Conservation (phyloP, 2,888 invertebrate genomes). For the Aphelenchoides bicaudatus region DNA sequence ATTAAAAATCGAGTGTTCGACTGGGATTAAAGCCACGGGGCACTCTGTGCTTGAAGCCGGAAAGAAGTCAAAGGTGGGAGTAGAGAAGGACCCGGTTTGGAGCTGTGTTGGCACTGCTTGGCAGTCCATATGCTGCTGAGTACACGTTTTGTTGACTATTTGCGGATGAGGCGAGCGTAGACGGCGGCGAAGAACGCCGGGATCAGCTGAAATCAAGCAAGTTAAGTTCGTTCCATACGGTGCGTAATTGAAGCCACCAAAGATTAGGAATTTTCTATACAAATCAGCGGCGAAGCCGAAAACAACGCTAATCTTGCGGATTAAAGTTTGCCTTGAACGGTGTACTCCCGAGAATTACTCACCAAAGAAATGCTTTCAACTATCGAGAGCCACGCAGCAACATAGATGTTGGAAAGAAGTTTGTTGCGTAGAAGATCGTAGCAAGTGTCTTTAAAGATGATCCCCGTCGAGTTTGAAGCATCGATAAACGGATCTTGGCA, state of each 20-base stretch:
- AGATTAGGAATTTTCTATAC: too few relatives aligned
- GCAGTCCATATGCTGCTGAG: too few relatives aligned
- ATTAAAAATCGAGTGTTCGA: too few relatives aligned
- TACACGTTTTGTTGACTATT: too few relatives aligned
- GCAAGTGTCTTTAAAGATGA: constrained; percentile 51
- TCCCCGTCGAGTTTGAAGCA: constrained; percentile 4
- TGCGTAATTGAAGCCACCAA: too few relatives aligned
- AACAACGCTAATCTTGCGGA: background rate
- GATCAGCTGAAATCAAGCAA: constrained; percentile 43
- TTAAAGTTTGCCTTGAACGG: background rate
- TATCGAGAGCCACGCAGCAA: constrained; percentile 55
- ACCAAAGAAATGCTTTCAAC: constrained; percentile 48
- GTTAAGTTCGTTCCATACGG: too few relatives aligned
- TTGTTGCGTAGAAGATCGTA: constrained; percentile 50
- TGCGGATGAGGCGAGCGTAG: constrained; percentile 53
- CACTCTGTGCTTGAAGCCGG: too few relatives aligned
- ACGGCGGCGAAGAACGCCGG: constrained; percentile 50
- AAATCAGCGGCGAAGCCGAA: too few relatives aligned
- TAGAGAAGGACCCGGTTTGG: background rate
- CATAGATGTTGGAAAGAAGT: constrained; percentile 50
- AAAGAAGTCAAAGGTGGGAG: background rate
- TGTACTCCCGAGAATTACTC: constrained; percentile 7
- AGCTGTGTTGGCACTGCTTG: too few relatives aligned
- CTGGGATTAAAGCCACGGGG: too few relatives aligned
- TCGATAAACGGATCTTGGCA: constrained; percentile 18